Percentiles rank a stretch among this genome's conserved stretches.
Conservation (phyloP, 2,888 invertebrate genomes). For the Epinotia nisella region DNA sequence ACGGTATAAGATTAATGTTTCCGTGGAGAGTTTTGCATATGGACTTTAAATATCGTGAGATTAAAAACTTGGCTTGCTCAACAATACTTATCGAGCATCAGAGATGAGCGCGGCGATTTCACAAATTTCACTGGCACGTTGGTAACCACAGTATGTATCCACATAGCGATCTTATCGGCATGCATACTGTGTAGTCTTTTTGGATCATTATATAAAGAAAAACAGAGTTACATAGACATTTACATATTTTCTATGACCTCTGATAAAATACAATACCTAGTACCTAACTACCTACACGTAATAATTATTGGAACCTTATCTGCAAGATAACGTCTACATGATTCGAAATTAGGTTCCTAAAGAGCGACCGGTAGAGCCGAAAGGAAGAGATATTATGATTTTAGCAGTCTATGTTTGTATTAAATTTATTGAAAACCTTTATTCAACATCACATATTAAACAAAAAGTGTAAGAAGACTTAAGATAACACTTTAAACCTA, state of each 20-base stretch:
- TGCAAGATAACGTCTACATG: no score
- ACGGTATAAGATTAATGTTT: conserved; percentile 32
- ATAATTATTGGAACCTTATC: no score
- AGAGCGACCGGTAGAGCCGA: no score
- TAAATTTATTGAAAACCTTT: no score
- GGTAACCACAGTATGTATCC: conserved; percentile 28
- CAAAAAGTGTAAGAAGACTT: no score
- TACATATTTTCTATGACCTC: background rate
- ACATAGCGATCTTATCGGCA: conserved; percentile 32
- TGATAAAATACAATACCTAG: background rate
- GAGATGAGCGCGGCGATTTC: conserved; percentile 46
- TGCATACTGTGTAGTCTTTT: conserved; percentile 9
- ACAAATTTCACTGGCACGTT: conserved; percentile 46
- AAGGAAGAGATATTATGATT: no score
- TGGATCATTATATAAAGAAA: background rate
- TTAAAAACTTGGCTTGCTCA: conserved; percentile 36
- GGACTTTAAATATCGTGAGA: conserved; percentile 24
- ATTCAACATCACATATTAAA: no score
- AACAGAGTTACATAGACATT: background rate
- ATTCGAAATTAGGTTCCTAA: no score
- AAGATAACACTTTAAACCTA: no score
- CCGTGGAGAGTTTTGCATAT: conserved; percentile 8
- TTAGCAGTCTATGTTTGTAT: no score
- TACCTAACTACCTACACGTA: no score
- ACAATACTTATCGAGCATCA: conserved; percentile 40